Evolutionary conservation across 2,797 vertebrate genomes (phyloP), one percentile per base, ranked within the genome.

Genomic region (Apogon hyalosoma): DNA sequence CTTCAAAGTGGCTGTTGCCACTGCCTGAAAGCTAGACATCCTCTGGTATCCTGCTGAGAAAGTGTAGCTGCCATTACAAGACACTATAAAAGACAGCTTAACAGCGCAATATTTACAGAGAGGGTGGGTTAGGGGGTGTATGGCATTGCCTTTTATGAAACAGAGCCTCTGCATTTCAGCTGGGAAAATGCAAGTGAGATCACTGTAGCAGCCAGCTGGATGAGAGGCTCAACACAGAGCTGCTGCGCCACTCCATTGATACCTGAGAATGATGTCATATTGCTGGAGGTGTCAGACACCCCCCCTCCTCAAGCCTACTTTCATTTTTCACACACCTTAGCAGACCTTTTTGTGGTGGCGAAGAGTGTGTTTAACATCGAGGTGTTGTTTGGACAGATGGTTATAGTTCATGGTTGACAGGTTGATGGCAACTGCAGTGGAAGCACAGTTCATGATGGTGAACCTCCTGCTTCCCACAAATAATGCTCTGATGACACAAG

Each of bases 261-360:
- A 92, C 88, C 89, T 92, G 90, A 75, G 80, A 73, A 92, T 94
- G 92, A 94, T 93, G 93, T 94, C 90, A 94, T 92, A 82, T 79
- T 91, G 73, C 77, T 76, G 84, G 79, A 90, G 86, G 85, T 92
- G 85, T 88, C 88, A 82, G 64, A 81, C 63, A 53, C 75, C 54
- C 73, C 57, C 45, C 61, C 28, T 33, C 55, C 66, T 24, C 42
- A 52, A 21, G 67, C 76, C 73, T 57, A 52, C 61, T 75, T 65
- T 59, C 59, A 72, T 82, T 74, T 80, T 82, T 69, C 54, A 48
- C 19, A 24, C 33, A 71, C 62, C 60, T 45, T 54, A 54, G 71
- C 54, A 24, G 47, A 82, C 69, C 19, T 72, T 67, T 63, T 73
- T 67, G 69, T 73, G 62, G 24, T 38, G 33, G 47, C 57, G 9